Conservation (phyloP, 1,140 invertebrate species). For the Atta colombica region DNA sequence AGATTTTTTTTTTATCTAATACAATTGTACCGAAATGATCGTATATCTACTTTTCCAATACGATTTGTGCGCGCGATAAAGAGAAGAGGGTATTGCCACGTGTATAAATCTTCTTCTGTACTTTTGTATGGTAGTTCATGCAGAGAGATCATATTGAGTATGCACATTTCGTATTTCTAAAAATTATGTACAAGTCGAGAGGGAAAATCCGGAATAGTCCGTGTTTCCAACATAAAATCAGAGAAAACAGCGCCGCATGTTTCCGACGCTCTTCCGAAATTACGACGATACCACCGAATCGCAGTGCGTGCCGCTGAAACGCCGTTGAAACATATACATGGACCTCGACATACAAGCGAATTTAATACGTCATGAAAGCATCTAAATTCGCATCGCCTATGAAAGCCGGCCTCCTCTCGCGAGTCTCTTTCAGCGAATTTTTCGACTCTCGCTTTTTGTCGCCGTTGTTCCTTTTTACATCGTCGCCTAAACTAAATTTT, state of each 20-base stretch:
- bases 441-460: conserved; percentile 37
- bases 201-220: conserved; percentile 12
- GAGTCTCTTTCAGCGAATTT: conserved; percentile 23
- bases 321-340: conserved; percentile 52
- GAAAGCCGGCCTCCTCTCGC: conserved; percentile 11
- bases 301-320: neutral
- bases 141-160: neutral
- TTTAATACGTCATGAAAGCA: conserved; percentile 64
- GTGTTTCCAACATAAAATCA: conserved; percentile 36
- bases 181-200: conserved; percentile 46
- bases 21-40: neutral
- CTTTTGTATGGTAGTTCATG: neutral
- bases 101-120: neutral
- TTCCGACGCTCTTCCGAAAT: conserved; percentile 46
- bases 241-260: conserved; percentile 38
- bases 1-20: neutral
- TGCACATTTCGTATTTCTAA: conserved; percentile 31
- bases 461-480: conserved; percentile 40
- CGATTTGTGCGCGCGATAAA: neutral
- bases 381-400: conserved; percentile 51
- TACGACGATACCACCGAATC: conserved; percentile 36
- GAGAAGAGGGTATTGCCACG: neutral
- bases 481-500: conserved; percentile 18
- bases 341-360: conserved; percentile 19
- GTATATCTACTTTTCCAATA: neutral